Percentiles rank a stretch among this genome's conserved stretches.
Conservation (phyloP, 1,140 invertebrate genomes). For the Drosophila aff. region DNA sequence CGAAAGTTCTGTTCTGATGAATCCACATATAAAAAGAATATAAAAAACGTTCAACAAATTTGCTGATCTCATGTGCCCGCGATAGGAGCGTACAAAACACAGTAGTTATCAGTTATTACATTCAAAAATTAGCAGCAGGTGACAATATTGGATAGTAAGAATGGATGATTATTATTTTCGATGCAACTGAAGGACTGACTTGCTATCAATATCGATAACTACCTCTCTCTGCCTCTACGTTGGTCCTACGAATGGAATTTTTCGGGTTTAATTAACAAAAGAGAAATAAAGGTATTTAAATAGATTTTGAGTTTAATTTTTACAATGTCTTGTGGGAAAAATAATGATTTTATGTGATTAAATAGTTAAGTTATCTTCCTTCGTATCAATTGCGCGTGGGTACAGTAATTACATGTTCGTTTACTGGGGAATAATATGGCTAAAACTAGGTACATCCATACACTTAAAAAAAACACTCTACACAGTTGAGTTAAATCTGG, state of each 20-base stretch:
- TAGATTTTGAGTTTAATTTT: neutral
- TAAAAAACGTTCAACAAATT: constrained; percentile 47
- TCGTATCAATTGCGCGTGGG: constrained; percentile 60
- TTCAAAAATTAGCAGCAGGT: constrained; percentile 6
- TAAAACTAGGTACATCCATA: constrained; percentile 68
- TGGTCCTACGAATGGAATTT: constrained; percentile 12
- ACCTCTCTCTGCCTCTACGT: neutral
- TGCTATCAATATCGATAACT: constrained; percentile 4
- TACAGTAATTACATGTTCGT: constrained; percentile 41
- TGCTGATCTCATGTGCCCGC: constrained; percentile 25
- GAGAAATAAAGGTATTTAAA: neutral
- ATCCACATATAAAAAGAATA: constrained; percentile 43
- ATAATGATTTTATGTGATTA: constrained; percentile 46
- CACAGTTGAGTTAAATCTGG: constrained; percentile 62
- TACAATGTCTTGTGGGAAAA: constrained; percentile 2
- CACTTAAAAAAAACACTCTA: constrained; percentile 70
- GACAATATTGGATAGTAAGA: neutral
- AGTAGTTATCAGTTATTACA: constrained; percentile 35
- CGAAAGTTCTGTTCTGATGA: constrained; percentile 36
- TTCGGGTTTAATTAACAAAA: neutral
- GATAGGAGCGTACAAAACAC: constrained; percentile 19
- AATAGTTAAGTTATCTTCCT: constrained; percentile 30
- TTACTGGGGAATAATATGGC: constrained; percentile 56
- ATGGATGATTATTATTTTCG: neutral
- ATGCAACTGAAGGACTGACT: constrained; percentile 1